phyloP scores from a whole-genome alignment of 2,797 vertebrate genomes.

The Decapterus maruadsi region DNA sequence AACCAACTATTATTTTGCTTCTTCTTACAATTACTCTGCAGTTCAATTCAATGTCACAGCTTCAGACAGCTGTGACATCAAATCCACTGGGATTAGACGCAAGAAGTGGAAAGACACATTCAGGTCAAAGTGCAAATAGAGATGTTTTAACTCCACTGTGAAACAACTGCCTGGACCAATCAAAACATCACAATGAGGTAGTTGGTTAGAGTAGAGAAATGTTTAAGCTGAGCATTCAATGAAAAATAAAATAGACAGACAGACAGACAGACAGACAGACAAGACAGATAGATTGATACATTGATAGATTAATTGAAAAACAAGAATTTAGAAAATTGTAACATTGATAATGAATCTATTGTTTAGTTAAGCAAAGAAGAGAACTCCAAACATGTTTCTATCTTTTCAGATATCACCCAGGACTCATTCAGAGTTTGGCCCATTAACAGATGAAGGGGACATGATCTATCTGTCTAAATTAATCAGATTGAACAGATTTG shows the following conservation, averaged over 20 bases:
- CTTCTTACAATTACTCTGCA: no score
- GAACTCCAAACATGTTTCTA: neutral
- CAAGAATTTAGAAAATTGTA: no score
- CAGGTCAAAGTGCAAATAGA: conserved; percentile 20
- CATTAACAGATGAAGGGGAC: neutral
- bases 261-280: no score
- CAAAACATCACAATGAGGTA: neutral
- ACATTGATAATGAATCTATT: neutral
- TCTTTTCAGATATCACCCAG: conserved; percentile 15
- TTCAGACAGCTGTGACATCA: neutral
- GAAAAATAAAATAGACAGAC: neutral
- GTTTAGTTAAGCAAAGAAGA: neutral
- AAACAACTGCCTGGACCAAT: neutral
- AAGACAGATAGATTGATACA: no score
- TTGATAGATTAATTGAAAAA: no score
- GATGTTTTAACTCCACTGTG: neutral
- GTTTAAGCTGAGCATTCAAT: neutral
- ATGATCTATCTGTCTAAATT: neutral
- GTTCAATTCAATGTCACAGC: no score
- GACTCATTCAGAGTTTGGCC: neutral
- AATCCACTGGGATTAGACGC: neutral
- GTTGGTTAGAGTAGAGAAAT: neutral
- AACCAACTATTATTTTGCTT: no score
- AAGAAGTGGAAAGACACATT: neutral
- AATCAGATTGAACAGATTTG: neutral